phyloP scores from a whole-genome alignment of 2,888 invertebrate genomes.

The Drosophila dives region DNA sequence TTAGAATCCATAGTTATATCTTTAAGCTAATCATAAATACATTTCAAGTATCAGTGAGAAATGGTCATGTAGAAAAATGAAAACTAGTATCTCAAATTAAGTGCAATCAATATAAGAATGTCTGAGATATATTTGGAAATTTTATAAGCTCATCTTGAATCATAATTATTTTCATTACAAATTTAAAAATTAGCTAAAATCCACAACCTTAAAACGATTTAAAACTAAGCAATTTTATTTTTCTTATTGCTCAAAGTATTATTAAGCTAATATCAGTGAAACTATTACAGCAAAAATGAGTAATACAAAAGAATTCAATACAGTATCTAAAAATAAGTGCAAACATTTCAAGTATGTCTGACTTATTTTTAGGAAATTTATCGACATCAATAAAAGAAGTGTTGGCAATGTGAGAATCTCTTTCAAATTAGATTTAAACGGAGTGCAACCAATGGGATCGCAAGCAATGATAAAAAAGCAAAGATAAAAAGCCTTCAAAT shows the following conservation, averaged over 20 bases:
- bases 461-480: not conserved
- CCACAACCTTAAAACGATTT: not conserved
- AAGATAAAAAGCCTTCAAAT: slow-evolving; percentile 23
- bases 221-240: not conserved
- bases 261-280: not conserved
- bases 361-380: not conserved
- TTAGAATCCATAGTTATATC: not conserved
- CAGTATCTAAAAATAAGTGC: not conserved
- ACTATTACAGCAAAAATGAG: not conserved
- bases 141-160: not conserved
- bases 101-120: no score
- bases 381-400: not conserved
- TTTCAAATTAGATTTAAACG: slow-evolving; percentile 3
- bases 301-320: not conserved
- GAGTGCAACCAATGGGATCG: slow-evolving; percentile 27
- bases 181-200: not conserved
- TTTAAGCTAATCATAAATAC: no score
- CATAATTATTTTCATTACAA: not conserved
- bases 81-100: no score
- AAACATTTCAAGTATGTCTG: not conserved
- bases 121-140: not conserved
- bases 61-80: not conserved
- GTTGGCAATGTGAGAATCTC: not conserved
- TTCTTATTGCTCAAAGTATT: not conserved
- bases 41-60: not conserved